These are phyloP conservation scores for Lagocephalus sceleratus DNA, from an alignment of 2,797 vertebrate species.

Conservation along the genomic window DNA sequence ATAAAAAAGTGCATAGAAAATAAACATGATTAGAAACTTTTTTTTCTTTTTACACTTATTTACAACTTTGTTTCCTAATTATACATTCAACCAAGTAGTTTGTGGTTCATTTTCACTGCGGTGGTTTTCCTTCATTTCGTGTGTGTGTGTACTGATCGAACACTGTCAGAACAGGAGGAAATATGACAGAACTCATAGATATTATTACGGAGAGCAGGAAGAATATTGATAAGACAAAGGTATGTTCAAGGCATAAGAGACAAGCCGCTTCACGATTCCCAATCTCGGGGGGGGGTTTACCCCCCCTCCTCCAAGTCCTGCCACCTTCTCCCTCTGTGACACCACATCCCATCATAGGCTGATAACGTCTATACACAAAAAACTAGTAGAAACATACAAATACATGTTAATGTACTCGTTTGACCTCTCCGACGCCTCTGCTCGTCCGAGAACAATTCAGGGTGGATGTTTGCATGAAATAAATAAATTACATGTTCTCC, in stretches of 20 bases:
- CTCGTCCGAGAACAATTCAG: slow-evolving; percentile 61
- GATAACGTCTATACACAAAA: slow-evolving; percentile 70
- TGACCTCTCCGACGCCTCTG: slow-evolving; percentile 53
- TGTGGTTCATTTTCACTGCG: slow-evolving; percentile 86
- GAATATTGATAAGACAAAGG: slow-evolving; percentile 71
- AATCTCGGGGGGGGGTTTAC: too few species aligned
- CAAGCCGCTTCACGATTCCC: slow-evolving; percentile 46
- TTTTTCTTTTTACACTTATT: slow-evolving; percentile 93
- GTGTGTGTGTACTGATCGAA: slow-evolving; percentile 80
- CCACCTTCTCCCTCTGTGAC: slow-evolving; percentile 40
- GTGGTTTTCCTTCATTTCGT: slow-evolving; percentile 94
- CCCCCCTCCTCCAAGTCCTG: slow-evolving; percentile 23
- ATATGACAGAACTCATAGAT: slow-evolving; percentile 63
- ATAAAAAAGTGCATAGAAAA: slow-evolving; percentile 99
- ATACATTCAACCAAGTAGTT: slow-evolving; percentile 99
- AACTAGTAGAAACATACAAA: slow-evolving; percentile 68
- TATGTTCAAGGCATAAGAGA: slow-evolving; percentile 70
- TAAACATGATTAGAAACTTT: slow-evolving; percentile 99
- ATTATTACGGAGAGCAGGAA: slow-evolving; percentile 70
- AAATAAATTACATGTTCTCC: slow-evolving; percentile 77
- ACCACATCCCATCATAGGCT: slow-evolving; percentile 58
- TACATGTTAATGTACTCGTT: slow-evolving; percentile 57
- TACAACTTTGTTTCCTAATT: slow-evolving; percentile 95
- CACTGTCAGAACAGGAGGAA: slow-evolving; percentile 83
- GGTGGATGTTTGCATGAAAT: slow-evolving; percentile 71